These are phyloP conservation scores for Asobara japonica DNA, from an alignment of 1,140 invertebrate genomes.

Conservation along the genomic window DNA sequence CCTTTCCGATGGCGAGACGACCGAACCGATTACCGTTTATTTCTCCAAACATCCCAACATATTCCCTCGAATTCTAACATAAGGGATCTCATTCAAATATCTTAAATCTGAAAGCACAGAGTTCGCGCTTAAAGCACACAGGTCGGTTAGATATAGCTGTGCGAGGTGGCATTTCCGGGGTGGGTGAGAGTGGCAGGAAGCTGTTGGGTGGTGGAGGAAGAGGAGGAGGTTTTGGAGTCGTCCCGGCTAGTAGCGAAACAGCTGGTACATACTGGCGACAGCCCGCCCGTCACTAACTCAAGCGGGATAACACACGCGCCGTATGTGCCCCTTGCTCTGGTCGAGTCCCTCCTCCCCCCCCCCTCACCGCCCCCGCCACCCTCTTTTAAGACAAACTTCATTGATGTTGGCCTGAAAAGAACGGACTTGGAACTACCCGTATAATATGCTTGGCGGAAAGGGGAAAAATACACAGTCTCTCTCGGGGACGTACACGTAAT, in stretches of 20 bases:
- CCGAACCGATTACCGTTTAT: no score
- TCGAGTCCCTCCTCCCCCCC: no score
- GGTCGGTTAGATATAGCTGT: constrained; percentile 3
- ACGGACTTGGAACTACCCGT: background rate
- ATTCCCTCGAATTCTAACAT: no score
- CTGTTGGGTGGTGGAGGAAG: constrained; percentile 11
- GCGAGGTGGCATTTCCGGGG: constrained; percentile 14
- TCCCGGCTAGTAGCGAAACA: constrained; percentile 59
- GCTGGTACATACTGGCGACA: constrained; percentile 64
- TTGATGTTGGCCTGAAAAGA: constrained; percentile 53
- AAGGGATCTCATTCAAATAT: constrained; percentile 61
- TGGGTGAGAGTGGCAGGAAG: background rate
- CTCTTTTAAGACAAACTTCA: constrained; percentile 59
- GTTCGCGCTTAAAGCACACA: no score
- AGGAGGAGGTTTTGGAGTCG: constrained; percentile 10
- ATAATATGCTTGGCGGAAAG: background rate
- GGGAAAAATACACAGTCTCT: background rate
- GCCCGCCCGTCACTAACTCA: constrained; percentile 64
- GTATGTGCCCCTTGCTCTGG: constrained; percentile 48
- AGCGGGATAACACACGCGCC: constrained; percentile 63
- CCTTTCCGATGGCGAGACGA: no score
- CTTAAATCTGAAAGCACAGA: constrained; percentile 59
- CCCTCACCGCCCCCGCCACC: no score
- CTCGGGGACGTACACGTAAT: background rate
- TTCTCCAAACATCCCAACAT: no score